These are phyloP conservation scores for Zingel zingel DNA, from an alignment of 2,113 vertebrate genomes.

Conservation along the genomic window DNA sequence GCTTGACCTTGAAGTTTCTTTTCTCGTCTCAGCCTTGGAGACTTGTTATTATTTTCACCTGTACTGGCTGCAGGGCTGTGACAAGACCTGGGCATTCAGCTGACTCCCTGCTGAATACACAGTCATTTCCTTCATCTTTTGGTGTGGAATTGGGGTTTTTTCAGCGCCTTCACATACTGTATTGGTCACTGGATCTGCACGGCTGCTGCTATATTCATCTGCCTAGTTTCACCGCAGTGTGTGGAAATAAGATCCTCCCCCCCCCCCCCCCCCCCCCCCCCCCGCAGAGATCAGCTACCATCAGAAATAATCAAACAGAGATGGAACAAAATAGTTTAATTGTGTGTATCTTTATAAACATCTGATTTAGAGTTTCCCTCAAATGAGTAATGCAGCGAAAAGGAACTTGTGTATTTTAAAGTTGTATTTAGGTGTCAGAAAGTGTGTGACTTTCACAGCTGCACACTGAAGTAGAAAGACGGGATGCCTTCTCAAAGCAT, in stretches of 20 bases:
- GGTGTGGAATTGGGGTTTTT: not conserved
- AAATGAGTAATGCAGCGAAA: not conserved
- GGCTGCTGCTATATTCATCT: not conserved
- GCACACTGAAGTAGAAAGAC: conserved; percentile 7
- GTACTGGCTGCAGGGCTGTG: conserved; percentile 20
- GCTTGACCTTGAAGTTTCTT: not conserved
- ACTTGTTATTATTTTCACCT: conserved; percentile 46
- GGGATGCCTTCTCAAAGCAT: conserved; percentile 12
- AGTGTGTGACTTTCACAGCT: conserved; percentile 15
- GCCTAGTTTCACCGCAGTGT: not conserved
- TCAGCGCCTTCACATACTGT: not conserved
- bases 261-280: not conserved
- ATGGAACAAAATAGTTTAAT: not conserved
- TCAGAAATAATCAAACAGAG: conserved; percentile 1
- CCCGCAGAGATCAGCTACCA: not conserved
- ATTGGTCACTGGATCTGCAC: not conserved
- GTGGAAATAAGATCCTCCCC: not conserved
- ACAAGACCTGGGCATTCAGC: not conserved
- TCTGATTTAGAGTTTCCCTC: not conserved
- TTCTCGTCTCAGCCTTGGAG: conserved; percentile 7
- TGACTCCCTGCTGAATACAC: not conserved
- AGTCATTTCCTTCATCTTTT: not conserved
- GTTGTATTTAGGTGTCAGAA: conserved; percentile 15
- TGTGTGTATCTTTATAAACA: not conserved
- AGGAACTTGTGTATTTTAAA: conserved; percentile 1